phyloP scores from a whole-genome alignment of 2,888 invertebrate genomes.

The Lathronympha strigana region DNA sequence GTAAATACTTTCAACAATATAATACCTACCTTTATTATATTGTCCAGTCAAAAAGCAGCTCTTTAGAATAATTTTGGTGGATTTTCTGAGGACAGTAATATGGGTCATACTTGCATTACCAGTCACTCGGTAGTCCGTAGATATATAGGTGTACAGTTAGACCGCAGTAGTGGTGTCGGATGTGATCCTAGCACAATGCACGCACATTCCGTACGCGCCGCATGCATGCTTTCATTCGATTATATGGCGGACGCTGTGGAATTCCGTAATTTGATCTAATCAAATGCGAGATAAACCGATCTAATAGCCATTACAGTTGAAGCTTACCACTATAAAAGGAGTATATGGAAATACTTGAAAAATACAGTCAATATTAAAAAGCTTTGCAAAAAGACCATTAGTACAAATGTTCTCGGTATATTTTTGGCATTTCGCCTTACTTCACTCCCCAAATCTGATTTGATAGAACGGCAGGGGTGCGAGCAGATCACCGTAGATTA shows the following conservation, averaged over 20 bases:
- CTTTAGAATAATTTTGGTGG: no score
- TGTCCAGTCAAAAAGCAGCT: no score
- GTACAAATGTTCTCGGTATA: no score
- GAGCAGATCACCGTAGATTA: conserved; percentile 25
- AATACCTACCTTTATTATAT: no score
- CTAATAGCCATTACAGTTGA: conserved; percentile 30
- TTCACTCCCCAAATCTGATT: conserved; percentile 24
- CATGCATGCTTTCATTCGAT: conserved; percentile 43
- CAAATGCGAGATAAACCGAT: conserved; percentile 22
- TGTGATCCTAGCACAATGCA: conserved; percentile 64
- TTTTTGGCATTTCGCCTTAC: conserved; percentile 20
- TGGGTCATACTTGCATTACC: conserved; percentile 5
- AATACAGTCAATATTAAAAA: neutral
- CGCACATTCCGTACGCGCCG: conserved; percentile 55
- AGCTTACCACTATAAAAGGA: neutral
- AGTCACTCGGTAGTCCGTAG: neutral
- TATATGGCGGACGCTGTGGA: conserved; percentile 45
- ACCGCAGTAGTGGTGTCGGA: conserved; percentile 60
- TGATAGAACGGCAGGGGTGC: conserved; percentile 27
- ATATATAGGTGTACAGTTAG: conserved; percentile 53
- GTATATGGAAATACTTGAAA: neutral
- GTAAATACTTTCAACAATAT: no score
- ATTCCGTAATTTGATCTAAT: conserved; percentile 52
- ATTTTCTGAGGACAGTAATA: neutral
- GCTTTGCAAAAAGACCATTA: neutral